These are phyloP conservation scores for Dendroctonus ponderosae DNA, from an alignment of 1,140 invertebrate genomes.

Conservation along the genomic window DNA sequence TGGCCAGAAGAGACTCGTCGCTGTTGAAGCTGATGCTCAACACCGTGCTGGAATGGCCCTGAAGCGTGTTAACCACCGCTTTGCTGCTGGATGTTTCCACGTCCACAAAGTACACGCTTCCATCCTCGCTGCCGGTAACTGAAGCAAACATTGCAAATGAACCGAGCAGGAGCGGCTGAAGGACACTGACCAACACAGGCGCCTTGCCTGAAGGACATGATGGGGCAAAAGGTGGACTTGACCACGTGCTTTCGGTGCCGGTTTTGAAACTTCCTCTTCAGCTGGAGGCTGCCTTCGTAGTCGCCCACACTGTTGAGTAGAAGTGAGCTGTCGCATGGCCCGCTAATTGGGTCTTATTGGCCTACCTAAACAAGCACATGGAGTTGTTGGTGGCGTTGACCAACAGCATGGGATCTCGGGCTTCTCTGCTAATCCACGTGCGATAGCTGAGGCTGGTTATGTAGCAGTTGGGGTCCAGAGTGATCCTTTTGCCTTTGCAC, in stretches of 20 bases:
- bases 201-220: conserved; percentile 77
- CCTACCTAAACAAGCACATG: conserved; percentile 62
- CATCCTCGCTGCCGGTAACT: conserved; percentile 85
- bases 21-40: conserved; percentile 85
- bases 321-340: background rate
- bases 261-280: conserved; percentile 67
- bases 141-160: conserved; percentile 38
- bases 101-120: conserved; percentile 82
- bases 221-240: conserved; percentile 81
- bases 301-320: conserved; percentile 58
- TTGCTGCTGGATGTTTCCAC: conserved; percentile 67
- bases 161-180: background rate
- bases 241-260: conserved; percentile 63
- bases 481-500: conserved; percentile 67
- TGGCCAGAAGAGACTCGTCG: conserved; percentile 84
- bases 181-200: conserved; percentile 67
- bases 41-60: conserved; percentile 80
- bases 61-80: conserved; percentile 78
- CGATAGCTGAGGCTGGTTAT: conserved; percentile 77
- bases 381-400: conserved; percentile 77
- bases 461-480: conserved; percentile 59
- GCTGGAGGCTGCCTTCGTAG: conserved; percentile 62
- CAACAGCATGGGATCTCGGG: conserved; percentile 73
- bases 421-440: conserved; percentile 78
- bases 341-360: background rate